Conservation (phyloP, 2,888 invertebrate species). For the Dicycla oo region DNA sequence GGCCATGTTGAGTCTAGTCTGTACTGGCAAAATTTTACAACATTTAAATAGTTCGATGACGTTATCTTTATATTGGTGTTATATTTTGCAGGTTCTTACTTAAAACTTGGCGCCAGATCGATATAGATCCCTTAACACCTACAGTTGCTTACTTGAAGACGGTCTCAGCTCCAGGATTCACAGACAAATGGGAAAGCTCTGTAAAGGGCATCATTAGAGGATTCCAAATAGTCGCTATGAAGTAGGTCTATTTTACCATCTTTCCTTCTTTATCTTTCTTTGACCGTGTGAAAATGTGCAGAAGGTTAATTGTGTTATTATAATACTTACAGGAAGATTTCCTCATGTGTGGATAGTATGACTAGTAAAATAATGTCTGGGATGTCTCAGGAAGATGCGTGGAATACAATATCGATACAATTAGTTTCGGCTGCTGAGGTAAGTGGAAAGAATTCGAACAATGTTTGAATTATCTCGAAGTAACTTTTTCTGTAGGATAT, state of each 20-base stretch:
- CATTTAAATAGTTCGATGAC: too few species aligned
- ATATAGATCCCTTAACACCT: slow-evolving; percentile 91
- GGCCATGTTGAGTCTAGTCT: too few species aligned
- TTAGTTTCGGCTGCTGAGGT: slow-evolving; percentile 96
- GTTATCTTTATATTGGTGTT: too few species aligned
- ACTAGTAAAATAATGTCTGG: slow-evolving; percentile 92
- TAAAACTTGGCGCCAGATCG: slow-evolving; percentile 93
- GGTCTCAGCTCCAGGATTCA: slow-evolving; percentile 67
- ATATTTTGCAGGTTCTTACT: slow-evolving; percentile 91
- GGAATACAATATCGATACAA: slow-evolving; percentile 96
- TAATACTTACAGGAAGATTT: slow-evolving; percentile 91
- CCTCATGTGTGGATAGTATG: slow-evolving; percentile 92
- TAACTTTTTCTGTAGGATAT: too few species aligned
- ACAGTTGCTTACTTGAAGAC: slow-evolving; percentile 93
- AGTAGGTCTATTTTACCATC: slow-evolving; percentile 78
- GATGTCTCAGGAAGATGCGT: slow-evolving; percentile 93
- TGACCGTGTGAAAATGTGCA: not conserved
- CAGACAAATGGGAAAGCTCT: slow-evolving; percentile 82
- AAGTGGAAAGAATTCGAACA: slow-evolving; percentile 56
- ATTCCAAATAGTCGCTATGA: slow-evolving; percentile 91
- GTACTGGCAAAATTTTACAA: too few species aligned
- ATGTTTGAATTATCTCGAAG: too few species aligned
- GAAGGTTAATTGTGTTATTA: not conserved
- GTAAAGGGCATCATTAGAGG: slow-evolving; percentile 90
- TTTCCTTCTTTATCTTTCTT: not conserved